Base-by-base conservation (phyloP, 1,140 invertebrate species). In the Drosophila elegans region DNA sequence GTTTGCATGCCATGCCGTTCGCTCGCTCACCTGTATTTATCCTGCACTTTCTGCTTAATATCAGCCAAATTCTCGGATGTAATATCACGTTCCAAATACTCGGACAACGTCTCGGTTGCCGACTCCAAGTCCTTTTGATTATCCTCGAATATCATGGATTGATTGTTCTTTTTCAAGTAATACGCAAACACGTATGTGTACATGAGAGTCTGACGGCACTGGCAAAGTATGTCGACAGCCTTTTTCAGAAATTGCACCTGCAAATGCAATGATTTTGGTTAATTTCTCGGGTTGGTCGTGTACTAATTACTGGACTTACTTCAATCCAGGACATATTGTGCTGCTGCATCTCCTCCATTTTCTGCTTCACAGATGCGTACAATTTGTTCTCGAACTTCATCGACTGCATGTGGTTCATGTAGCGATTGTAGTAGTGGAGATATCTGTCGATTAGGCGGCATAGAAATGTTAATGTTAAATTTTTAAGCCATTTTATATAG, bases 281-380 rank as follows among this genome's bases (percentile, higher is more conserved):
- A 34, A n/a, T 32, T 3, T 1, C n/a, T 10, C 2, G 3, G 7
- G 3, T 34, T 27, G 10, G 0, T 16, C 4, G 2, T 7, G 3
- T 10, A 11, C 16, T 21, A 21, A 21, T 27, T 11, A 1, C 11
- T 4, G 2, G 9, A 29, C 94, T 92, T 82, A 98, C 97, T 95
- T 99, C 99, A 89, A 99, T 99, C 98, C 98, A 99, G 49, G 98
- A 99, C 98, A 99, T 99, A 91, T 99, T 99, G 92, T 99, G 98
- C 86, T 99, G 98, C 91, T 99, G 98, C 98, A 99, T 99, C 93
- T 99, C 98, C 92, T 99, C 98, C 98, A 99, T 99, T 94, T 99
- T 99, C 86, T 97, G 96, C 93, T 98, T 98, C 10, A 99, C 97
- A 53, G 96, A 96, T 4, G 97, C 96, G 93, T 98, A 98, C 16